phyloP scores from a whole-genome alignment of 2,797 vertebrate species.

The Echeneis naucrates region DNA sequence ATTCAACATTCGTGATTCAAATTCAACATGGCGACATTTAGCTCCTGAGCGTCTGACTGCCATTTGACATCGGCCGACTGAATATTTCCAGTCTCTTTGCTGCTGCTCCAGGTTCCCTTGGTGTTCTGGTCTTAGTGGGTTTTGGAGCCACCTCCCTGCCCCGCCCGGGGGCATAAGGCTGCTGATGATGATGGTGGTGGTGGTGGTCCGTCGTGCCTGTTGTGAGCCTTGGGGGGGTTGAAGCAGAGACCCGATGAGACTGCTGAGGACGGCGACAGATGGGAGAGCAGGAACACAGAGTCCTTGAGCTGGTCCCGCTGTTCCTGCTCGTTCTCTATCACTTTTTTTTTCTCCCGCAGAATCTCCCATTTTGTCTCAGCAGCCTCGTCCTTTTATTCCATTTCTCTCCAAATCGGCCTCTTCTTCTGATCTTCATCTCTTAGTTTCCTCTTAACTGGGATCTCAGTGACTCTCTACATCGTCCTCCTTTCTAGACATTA shows the following conservation, averaged over 20 bases:
- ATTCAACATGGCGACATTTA: no score
- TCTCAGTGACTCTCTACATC: constrained; percentile 2
- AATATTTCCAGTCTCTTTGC: constrained; percentile 7
- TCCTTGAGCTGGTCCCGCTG: constrained; percentile 68
- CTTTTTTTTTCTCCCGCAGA: constrained; percentile 20
- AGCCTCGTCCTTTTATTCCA: background rate
- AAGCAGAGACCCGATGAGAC: constrained; percentile 44
- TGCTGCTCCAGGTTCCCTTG: background rate
- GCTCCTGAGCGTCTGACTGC: background rate
- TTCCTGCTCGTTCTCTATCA: constrained; percentile 36
- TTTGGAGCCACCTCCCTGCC: constrained; percentile 16
- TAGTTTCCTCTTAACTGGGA: background rate
- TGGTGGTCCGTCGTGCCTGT: constrained; percentile 11
- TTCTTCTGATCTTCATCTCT: constrained; percentile 5
- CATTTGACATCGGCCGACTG: background rate
- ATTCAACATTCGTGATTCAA: background rate
- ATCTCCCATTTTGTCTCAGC: constrained; percentile 1
- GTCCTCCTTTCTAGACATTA: background rate
- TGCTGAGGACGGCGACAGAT: constrained; percentile 74
- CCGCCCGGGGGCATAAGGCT: constrained; percentile 15
- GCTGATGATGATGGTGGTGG: constrained; percentile 52
- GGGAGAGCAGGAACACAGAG: constrained; percentile 74
- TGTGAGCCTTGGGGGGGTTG: constrained; percentile 21
- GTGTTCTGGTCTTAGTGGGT: constrained; percentile 15
- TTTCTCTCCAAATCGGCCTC: background rate